phyloP scores from a whole-genome alignment of 2,888 invertebrate genomes.

The Plebejus argus region DNA sequence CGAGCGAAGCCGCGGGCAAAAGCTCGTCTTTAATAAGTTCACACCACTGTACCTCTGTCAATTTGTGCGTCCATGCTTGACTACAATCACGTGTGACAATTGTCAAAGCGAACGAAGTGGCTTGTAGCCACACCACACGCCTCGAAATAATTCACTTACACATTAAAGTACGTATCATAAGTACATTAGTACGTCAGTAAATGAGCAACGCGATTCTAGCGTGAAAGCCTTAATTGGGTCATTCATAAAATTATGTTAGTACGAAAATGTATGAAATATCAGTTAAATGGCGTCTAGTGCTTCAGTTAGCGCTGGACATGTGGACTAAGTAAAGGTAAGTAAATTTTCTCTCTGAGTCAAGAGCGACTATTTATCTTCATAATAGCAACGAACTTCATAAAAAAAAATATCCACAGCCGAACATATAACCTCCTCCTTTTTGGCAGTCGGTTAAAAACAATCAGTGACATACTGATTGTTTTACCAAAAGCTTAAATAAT shows the following conservation, averaged over 20 bases:
- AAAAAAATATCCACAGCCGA: too few species aligned
- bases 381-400: too few species aligned
- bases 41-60: not conserved
- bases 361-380: too few species aligned
- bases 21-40: not conserved
- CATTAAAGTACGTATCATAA: conserved; percentile 10
- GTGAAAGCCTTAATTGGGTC: conserved; percentile 14
- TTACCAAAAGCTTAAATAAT: too few species aligned
- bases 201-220: conserved; percentile 10
- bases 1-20: too few species aligned
- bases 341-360: not conserved
- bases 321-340: not conserved
- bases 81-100: not conserved
- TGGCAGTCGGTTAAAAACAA: too few species aligned
- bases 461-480: too few species aligned
- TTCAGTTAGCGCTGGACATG: not conserved
- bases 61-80: not conserved
- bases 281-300: not conserved
- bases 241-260: conserved; percentile 10
- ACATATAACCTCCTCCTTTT: too few species aligned
- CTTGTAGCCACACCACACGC: not conserved
- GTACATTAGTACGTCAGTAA: conserved; percentile 18
- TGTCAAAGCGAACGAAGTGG: not conserved
- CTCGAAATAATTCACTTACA: conserved; percentile 3
- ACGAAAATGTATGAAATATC: not conserved